These are phyloP conservation scores for Apomyelois bistriatella DNA, from an alignment of 2,888 invertebrate species.

Conservation along the genomic window DNA sequence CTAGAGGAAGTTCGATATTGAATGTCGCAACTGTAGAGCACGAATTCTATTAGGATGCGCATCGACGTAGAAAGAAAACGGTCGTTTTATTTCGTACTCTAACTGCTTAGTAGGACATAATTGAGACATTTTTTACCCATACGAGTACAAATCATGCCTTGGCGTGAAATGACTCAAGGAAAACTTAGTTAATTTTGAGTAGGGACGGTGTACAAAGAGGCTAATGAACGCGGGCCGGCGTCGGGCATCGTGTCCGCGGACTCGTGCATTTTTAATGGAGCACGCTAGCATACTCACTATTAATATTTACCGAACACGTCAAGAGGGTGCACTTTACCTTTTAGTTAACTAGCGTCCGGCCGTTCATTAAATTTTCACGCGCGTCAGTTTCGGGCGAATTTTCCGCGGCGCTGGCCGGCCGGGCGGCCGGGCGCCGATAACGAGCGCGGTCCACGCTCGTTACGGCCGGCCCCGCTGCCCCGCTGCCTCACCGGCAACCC, in stretches of 20 bases:
- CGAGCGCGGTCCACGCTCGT: slow-evolving; percentile 62
- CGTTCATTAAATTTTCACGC: slow-evolving; percentile 81
- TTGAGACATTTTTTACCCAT: slow-evolving; percentile 26
- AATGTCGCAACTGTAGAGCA: slow-evolving; percentile 69
- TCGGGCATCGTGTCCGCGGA: slow-evolving; percentile 64
- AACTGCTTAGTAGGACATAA: slow-evolving; percentile 34
- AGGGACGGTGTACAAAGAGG: slow-evolving; percentile 51
- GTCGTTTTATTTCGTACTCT: slow-evolving; percentile 17
- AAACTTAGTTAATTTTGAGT: slow-evolving; percentile 41
- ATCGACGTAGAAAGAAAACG: slow-evolving; percentile 36
- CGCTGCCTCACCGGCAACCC: slow-evolving; percentile 45
- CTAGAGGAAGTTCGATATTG: slow-evolving; percentile 63
- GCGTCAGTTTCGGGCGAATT: slow-evolving; percentile 79
- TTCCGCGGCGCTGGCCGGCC: slow-evolving; percentile 77
- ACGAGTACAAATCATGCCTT: not conserved
- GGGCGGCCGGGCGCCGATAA: slow-evolving; percentile 63
- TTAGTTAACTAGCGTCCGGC: slow-evolving; percentile 80
- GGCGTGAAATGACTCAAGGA: slow-evolving; percentile 21
- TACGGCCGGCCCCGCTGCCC: slow-evolving; percentile 39
- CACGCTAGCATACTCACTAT: slow-evolving; percentile 77
- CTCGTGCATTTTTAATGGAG: slow-evolving; percentile 78
- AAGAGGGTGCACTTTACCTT: slow-evolving; percentile 81
- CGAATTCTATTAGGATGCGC: slow-evolving; percentile 54
- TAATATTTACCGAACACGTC: slow-evolving; percentile 80
- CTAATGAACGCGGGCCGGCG: slow-evolving; percentile 55